Evolutionary conservation across 2,888 invertebrate species (phyloP).

Genomic region (Lordiphosa andalusiaca): DNA sequence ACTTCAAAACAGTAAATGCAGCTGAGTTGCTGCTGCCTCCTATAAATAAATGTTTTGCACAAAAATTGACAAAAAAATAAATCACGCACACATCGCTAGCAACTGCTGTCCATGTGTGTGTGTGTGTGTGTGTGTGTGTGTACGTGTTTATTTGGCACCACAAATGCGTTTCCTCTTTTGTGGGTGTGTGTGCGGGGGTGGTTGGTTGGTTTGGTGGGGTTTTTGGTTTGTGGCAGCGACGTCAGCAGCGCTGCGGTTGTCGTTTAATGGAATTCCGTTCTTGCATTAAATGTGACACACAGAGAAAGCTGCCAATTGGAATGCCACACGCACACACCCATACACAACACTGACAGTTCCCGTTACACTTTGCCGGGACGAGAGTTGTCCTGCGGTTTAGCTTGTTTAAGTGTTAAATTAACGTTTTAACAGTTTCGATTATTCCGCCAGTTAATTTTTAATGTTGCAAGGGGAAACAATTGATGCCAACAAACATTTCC

Average conservation of each 20-base stretch:
- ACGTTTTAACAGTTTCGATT: constrained; percentile 71
- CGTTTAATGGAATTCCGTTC: constrained; percentile 76
- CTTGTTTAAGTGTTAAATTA: constrained; percentile 76
- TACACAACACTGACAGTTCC: constrained; percentile 30
- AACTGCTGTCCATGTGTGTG: constrained; percentile 11
- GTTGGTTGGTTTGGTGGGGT: constrained; percentile 22
- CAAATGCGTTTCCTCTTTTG: constrained; percentile 70
- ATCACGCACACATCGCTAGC: constrained; percentile 23
- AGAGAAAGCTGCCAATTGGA: constrained; percentile 58
- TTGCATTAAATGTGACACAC: constrained; percentile 74
- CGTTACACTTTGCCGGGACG: constrained; percentile 39
- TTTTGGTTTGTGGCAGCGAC: constrained; percentile 62
- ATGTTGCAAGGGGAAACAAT: constrained; percentile 36
- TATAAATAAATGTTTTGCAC: too few relatives aligned
- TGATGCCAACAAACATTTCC: constrained; percentile 24
- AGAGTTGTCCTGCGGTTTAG: constrained; percentile 62
- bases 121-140: constrained; percentile 21
- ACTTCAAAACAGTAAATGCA: too few relatives aligned
- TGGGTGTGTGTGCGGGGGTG: constrained; percentile 28
- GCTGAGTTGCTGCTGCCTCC: too few relatives aligned
- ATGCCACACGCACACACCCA: constrained; percentile 31
- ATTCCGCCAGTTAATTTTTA: constrained; percentile 68
- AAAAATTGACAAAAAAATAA: too few relatives aligned
- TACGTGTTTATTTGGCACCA: constrained; percentile 70
- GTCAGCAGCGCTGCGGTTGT: constrained; percentile 61